These are phyloP conservation scores for Danio jaintianensis DNA, from an alignment of 2,797 vertebrate genomes.

Conservation along the genomic window DNA sequence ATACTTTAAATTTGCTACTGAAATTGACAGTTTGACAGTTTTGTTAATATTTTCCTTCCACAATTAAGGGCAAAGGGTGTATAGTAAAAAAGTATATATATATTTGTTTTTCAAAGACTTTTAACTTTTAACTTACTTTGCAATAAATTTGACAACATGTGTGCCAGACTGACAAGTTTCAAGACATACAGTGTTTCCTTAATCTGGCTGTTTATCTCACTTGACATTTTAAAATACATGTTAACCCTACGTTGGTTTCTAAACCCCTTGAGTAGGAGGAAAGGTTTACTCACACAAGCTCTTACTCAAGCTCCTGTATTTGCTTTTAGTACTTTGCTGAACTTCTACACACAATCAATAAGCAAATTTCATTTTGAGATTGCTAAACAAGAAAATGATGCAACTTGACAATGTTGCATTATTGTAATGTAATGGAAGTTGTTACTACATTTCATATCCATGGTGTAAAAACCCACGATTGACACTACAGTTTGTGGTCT, in stretches of 20 bases:
- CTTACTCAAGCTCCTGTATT: background rate
- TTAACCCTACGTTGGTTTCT: background rate
- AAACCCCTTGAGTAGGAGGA: background rate
- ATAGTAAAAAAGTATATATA: no score
- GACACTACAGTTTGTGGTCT: no score
- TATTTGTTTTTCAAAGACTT: no score
- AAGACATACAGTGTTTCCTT: background rate
- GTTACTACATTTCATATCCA: no score
- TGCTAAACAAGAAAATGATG: background rate
- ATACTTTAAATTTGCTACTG: no score
- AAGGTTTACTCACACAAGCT: background rate
- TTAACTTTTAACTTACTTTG: no score
- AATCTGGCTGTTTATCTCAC: background rate
- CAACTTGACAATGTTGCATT: no score
- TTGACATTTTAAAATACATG: slow-evolving; percentile 8
- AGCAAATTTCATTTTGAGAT: background rate
- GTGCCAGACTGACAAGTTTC: background rate
- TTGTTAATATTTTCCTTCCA: no score
- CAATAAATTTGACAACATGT: background rate
- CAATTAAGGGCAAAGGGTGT: no score
- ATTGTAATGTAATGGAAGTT: no score
- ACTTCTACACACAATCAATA: background rate
- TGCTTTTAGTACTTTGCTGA: background rate
- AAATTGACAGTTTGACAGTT: no score
- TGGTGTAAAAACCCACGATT: no score